Evolutionary conservation across 2,797 vertebrate genomes (phyloP), one percentile per base, ranked within the genome.

Genomic region (Gouania willdenowi): DNA sequence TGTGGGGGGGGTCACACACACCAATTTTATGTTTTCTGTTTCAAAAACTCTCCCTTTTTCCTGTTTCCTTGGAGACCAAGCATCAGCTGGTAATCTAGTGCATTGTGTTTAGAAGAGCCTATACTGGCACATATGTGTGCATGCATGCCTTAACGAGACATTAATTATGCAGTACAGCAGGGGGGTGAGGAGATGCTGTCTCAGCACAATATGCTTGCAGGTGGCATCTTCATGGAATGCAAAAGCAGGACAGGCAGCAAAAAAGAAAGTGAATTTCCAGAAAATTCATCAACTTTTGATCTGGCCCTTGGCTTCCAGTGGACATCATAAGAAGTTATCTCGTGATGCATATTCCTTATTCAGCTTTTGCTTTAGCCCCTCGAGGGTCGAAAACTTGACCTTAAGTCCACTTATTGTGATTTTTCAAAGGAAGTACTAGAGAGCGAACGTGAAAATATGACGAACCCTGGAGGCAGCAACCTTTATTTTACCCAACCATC

Each of bases 81-180:
- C 73, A 80, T 68, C 73, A 85, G 75, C 66, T 32, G 62, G 37
- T 63, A 79, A 76, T 73, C 58, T 65, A 70, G 73, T 75, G 60
- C 62, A 50, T 75, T 80, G 76, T 81, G 75, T 80, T 82, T 83
- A 79, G 66, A 75, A 15, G 58, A 50, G 40, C 54, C 70, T 59
- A 23, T 57, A 50, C 64, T 44, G 51, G 68, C 65, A 63, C 77
- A 71, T 78, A 61, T 79, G 76, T 81, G 83, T 79, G 56, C 54
- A 47, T 43, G 64, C 70, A 69, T 59, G 70, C 67, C 54, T 69
- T 87, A 87, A 88, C 86, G 76, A 88, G 73, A 31, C 69, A 80
- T 85, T 83, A 85, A 86, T 85, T 88, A 88, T 86, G 75, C 77
- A 83, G 18, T 50, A 43, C 68, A 66, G 62, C 50, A 27, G 60